Percentiles rank a stretch among this genome's conserved stretches.
Conservation (phyloP, 2,888 invertebrate species). For the Hirtodrosophila histrioides region DNA sequence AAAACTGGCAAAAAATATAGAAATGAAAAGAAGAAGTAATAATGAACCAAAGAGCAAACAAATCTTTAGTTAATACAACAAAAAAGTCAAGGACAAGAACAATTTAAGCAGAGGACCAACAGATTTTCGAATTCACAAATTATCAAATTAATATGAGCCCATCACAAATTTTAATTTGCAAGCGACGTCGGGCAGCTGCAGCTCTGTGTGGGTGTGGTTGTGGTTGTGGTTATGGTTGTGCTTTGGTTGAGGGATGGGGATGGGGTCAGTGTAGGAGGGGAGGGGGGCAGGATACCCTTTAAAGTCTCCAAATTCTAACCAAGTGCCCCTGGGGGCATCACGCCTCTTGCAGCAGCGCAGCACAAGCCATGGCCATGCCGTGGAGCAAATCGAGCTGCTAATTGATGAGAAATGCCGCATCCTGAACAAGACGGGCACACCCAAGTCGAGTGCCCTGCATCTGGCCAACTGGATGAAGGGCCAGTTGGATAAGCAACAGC, state of each 20-base stretch:
- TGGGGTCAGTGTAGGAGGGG: not conserved
- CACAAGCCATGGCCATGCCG: conserved; percentile 63
- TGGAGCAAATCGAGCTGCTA: conserved; percentile 86
- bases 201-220: conserved; percentile 23
- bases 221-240: conserved; percentile 40
- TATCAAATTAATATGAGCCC: conserved; percentile 77
- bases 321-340: conserved; percentile 2
- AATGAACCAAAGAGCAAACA: conserved; percentile 9
- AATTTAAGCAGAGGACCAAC: conserved; percentile 21
- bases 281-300: conserved; percentile 1
- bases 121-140: conserved; percentile 8
- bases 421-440: conserved; percentile 87
- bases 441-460: conserved; percentile 90
- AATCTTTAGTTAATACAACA: conserved; percentile 3
- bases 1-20: conserved; percentile 16
- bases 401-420: conserved; percentile 88
- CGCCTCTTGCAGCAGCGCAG: conserved; percentile 61
- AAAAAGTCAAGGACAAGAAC: conserved; percentile 42
- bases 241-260: conserved; percentile 3
- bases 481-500: conserved; percentile 87
- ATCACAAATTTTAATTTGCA: conserved; percentile 83
- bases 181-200: conserved; percentile 48
- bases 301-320: conserved; percentile 17
- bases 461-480: conserved; percentile 93
- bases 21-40: conserved; percentile 19